Conservation (phyloP, 1,140 invertebrate genomes). For the Meloidogyne exigua region DNA sequence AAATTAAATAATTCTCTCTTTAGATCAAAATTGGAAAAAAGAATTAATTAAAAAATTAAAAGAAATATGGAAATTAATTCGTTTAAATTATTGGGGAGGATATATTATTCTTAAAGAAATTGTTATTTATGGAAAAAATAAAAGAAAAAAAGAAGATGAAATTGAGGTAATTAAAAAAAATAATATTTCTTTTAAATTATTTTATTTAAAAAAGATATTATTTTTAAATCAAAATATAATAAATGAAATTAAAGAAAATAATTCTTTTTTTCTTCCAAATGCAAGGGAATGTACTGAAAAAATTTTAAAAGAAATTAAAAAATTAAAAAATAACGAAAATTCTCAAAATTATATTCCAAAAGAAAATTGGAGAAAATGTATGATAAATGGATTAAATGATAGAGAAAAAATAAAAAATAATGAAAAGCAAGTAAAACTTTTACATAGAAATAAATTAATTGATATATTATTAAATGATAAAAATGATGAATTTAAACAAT, state of each 20-base stretch:
- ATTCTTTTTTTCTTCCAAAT: not conserved
- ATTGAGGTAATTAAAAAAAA: not conserved
- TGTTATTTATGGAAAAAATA: not conserved
- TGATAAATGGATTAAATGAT: not conserved
- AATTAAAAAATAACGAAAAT: not conserved
- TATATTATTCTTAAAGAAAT: not conserved
- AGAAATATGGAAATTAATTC: not conserved
- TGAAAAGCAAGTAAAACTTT: not conserved
- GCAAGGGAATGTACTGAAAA: not conserved
- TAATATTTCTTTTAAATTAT: too few species aligned
- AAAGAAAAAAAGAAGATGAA: not conserved
- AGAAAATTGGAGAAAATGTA: not conserved
- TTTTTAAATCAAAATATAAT: not conserved
- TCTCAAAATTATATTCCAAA: not conserved
- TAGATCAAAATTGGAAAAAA: not conserved
- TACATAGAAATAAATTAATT: not conserved
- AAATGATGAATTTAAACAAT: not conserved
- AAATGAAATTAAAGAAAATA: not conserved
- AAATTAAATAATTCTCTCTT: not conserved
- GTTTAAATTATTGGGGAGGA: not conserved
- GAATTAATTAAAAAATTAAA: not conserved
- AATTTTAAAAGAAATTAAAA: not conserved
- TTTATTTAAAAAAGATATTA: not conserved
- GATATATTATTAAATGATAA: not conserved
- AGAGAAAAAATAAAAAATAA: not conserved